Evolutionary conservation across 2,797 vertebrate genomes (phyloP).

Genomic region (Peromyscus attwateri): DNA sequence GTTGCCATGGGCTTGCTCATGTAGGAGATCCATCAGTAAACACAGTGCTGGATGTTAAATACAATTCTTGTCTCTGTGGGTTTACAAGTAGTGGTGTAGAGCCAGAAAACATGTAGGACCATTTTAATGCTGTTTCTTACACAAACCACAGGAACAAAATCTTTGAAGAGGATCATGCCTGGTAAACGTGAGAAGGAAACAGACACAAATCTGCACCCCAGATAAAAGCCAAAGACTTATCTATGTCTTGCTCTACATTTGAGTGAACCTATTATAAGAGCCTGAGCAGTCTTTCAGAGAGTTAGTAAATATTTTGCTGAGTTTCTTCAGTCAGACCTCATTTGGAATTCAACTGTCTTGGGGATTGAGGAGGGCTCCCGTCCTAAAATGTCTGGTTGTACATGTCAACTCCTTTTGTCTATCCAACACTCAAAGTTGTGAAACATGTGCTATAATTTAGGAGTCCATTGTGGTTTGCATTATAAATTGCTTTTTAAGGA

Average conservation of each 20-base stretch:
- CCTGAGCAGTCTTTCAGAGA: background rate
- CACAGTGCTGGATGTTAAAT: background rate
- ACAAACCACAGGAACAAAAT: background rate
- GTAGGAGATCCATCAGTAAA: background rate
- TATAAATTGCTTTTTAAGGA: conserved; percentile 49
- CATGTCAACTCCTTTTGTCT: background rate
- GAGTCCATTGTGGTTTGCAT: background rate
- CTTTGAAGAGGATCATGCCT: background rate
- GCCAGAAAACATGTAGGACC: background rate
- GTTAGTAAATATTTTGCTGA: conserved; percentile 14
- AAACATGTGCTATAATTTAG: background rate
- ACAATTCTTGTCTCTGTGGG: background rate
- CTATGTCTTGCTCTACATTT: background rate
- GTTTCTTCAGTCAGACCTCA: background rate
- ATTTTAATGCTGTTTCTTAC: background rate
- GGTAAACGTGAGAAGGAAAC: background rate
- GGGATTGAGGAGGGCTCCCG: background rate
- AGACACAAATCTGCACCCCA: background rate
- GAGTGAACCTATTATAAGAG: background rate
- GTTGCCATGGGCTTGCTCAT: background rate
- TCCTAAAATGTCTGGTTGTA: background rate
- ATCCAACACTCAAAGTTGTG: background rate
- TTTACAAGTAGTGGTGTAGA: background rate
- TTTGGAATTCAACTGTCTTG: background rate
- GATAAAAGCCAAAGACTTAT: background rate